Conservation (phyloP, 1,140 invertebrate genomes). For the Megathymus violae region DNA sequence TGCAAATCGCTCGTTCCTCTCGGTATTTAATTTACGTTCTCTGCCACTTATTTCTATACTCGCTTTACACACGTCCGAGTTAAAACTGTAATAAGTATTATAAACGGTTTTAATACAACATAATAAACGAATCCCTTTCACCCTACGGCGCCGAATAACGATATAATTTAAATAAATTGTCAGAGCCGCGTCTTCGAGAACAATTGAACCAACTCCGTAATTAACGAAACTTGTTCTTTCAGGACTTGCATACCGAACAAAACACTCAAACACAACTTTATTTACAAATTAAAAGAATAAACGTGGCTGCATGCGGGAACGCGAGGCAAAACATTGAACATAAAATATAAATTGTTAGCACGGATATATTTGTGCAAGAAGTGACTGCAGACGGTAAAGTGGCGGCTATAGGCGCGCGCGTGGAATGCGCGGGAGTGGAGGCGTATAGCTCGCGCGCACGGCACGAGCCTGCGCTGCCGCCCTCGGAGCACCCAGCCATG, state of each 20-base stretch:
- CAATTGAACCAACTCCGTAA: constrained; percentile 10
- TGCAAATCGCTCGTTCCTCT: constrained; percentile 1
- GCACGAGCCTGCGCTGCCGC: no score
- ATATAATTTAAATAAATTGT: constrained; percentile 4
- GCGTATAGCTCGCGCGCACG: constrained; percentile 70
- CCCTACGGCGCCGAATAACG: constrained; percentile 17
- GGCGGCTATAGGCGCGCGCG: constrained; percentile 66
- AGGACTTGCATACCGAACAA: constrained; percentile 43
- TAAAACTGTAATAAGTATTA: background rate
- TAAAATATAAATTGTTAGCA: constrained; percentile 6
- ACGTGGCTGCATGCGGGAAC: constrained; percentile 19
- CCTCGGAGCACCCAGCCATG: constrained; percentile 80
- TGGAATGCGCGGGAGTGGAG: constrained; percentile 79
- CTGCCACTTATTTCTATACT: background rate
- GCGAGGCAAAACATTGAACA: constrained; percentile 22
- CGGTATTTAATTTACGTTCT: background rate
- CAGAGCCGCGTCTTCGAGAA: constrained; percentile 22
- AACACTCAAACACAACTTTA: constrained; percentile 35
- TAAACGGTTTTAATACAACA: background rate
- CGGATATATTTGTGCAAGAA: constrained; percentile 39
- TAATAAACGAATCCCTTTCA: constrained; percentile 33
- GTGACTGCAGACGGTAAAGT: constrained; percentile 63
- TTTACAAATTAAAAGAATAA: constrained; percentile 29
- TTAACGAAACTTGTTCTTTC: constrained; percentile 36
- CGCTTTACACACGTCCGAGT: background rate